Evolutionary conservation across 2,888 invertebrate species (phyloP).

Genomic region (Metellina segmentata): DNA sequence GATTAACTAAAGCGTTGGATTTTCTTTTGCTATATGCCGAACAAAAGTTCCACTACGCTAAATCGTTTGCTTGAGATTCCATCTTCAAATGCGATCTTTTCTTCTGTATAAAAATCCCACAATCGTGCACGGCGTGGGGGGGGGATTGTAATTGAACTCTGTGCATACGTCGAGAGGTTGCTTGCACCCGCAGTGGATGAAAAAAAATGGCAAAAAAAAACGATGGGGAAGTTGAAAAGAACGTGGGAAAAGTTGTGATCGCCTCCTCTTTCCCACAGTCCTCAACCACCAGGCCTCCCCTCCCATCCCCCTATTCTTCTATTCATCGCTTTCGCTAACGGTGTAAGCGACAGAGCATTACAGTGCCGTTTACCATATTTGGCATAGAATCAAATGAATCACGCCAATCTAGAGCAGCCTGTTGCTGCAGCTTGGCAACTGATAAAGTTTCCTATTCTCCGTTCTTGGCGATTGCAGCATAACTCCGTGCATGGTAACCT

Average conservation of each 20-base stretch:
- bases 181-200: constrained; percentile 20
- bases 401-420: too few species aligned
- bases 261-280: constrained; percentile 74
- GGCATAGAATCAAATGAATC: constrained; percentile 18
- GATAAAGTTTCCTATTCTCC: neutral
- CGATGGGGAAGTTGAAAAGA: constrained; percentile 62
- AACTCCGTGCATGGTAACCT: constrained; percentile 27
- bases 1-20: too few species aligned
- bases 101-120: neutral
- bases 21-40: neutral
- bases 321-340: constrained; percentile 29
- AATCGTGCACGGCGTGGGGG: neutral
- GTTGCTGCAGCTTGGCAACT: neutral
- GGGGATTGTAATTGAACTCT: constrained; percentile 39
- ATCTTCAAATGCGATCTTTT: neutral
- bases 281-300: constrained; percentile 55
- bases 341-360: neutral
- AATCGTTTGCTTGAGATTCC: neutral
- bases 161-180: constrained; percentile 35
- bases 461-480: constrained; percentile 19
- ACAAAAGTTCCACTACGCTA: neutral
- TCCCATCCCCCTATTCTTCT: constrained; percentile 3
- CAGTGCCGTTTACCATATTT: constrained; percentile 3
- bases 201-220: constrained; percentile 19
- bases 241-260: constrained; percentile 67